Evolutionary conservation across 2,113 vertebrate species (phyloP).

Genomic region (Sphaerodactylus townsendi): DNA sequence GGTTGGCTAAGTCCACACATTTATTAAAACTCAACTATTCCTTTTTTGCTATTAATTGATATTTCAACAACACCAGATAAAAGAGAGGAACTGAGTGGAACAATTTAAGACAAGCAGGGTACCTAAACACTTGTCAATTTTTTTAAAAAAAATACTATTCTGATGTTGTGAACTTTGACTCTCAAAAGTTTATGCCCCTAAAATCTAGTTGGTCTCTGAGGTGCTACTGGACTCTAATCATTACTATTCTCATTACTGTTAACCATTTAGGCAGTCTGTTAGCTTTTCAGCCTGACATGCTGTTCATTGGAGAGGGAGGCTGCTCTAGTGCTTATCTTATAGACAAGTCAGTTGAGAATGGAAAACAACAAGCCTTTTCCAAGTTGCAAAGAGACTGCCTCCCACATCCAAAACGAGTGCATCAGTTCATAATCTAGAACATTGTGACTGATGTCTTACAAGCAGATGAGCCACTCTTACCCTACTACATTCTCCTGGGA

Average conservation of each 20-base stretch:
- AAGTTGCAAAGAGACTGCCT: neutral
- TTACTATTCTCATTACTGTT: neutral
- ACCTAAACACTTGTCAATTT: neutral
- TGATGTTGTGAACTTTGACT: no score
- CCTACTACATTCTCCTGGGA: neutral
- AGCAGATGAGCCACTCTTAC: neutral
- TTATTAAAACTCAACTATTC: conserved; percentile 31
- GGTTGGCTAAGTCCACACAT: conserved; percentile 44
- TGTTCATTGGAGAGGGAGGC: neutral
- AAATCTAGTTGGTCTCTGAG: no score
- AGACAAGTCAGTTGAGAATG: neutral
- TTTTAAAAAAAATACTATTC: neutral
- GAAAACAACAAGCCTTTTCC: neutral
- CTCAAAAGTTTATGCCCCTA: no score
- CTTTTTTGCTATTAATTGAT: conserved; percentile 63
- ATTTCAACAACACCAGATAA: conserved; percentile 60
- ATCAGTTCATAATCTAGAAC: neutral
- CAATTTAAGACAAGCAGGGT: neutral
- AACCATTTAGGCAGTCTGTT: neutral
- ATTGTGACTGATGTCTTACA: neutral
- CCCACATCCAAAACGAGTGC: neutral
- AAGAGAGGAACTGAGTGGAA: conserved; percentile 18
- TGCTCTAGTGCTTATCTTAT: neutral
- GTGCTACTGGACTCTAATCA: no score
- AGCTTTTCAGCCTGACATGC: neutral